phyloP scores from a whole-genome alignment of 2,113 vertebrate genomes.

The Diphyllodes magnificus region DNA sequence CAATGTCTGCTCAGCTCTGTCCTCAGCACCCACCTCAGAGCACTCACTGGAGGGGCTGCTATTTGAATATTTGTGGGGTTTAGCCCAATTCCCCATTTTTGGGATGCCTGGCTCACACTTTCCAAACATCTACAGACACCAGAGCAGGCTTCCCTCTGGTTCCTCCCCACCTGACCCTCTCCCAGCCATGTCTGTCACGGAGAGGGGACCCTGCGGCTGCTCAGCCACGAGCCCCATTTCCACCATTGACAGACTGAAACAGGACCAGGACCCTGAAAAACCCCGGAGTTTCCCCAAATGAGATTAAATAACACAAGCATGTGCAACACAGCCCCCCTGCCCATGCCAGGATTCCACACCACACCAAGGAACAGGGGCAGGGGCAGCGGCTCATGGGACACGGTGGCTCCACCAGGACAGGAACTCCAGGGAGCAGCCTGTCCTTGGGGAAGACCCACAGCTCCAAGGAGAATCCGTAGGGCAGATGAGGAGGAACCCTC shows the following conservation, averaged over 20 bases:
- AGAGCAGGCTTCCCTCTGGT: background rate
- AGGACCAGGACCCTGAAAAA: background rate
- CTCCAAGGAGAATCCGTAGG: background rate
- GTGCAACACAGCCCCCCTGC: background rate
- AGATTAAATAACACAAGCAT: background rate
- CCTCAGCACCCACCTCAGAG: background rate
- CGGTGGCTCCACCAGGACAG: background rate
- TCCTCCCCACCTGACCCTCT: background rate
- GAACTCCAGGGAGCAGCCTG: background rate
- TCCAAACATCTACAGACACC: background rate
- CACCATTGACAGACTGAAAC: background rate
- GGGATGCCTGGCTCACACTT: background rate
- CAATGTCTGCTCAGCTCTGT: background rate
- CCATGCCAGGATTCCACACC: background rate
- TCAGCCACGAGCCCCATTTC: background rate
- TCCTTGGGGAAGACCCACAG: background rate
- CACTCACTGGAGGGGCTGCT: background rate
- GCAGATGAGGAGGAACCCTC: background rate
- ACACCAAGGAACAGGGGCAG: fast-evolving
- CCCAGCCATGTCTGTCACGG: fast-evolving
- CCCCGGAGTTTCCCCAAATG: background rate
- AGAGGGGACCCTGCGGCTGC: background rate
- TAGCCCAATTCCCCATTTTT: background rate
- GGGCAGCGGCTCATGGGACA: too few relatives aligned
- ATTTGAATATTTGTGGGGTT: background rate